These are phyloP conservation scores for Coleophora deauratella DNA, from an alignment of 2,888 invertebrate species.

Conservation along the genomic window DNA sequence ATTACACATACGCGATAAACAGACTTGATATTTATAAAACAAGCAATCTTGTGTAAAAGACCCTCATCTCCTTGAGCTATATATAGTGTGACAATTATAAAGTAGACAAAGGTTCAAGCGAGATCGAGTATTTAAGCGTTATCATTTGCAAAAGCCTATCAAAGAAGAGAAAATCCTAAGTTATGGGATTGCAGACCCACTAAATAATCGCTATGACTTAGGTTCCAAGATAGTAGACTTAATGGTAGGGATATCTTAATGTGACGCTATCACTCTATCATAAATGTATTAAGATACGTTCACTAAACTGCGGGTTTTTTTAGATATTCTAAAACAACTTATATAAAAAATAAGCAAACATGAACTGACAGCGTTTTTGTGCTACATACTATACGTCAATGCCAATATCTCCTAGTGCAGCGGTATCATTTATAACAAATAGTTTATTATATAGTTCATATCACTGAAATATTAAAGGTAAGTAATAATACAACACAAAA, in stretches of 20 bases:
- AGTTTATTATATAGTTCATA: slow-evolving; percentile 3
- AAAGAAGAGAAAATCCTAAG: slow-evolving; percentile 41
- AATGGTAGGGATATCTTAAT: slow-evolving; percentile 50
- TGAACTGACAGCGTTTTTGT: slow-evolving; percentile 7
- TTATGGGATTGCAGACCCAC: slow-evolving; percentile 35
- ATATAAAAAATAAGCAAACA: not conserved
- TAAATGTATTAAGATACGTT: slow-evolving; percentile 35
- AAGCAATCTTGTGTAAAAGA: slow-evolving; percentile 7
- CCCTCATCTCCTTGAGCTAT: slow-evolving; percentile 25
- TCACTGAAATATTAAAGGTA: slow-evolving; percentile 6
- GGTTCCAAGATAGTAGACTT: slow-evolving; percentile 53
- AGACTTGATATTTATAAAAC: slow-evolving; percentile 11
- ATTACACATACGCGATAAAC: slow-evolving; percentile 11
- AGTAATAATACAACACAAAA: slow-evolving; percentile 5
- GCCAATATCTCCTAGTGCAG: too few relatives aligned
- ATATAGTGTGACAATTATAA: slow-evolving; percentile 39
- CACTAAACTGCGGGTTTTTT: too few relatives aligned
- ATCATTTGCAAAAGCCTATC: slow-evolving; percentile 43
- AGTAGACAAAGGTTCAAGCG: slow-evolving; percentile 44
- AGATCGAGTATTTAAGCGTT: slow-evolving; percentile 60
- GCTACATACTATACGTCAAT: slow-evolving; percentile 14
- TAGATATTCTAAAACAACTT: too few relatives aligned
- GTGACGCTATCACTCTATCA: slow-evolving; percentile 20
- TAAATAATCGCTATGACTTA: slow-evolving; percentile 62
- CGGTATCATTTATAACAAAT: not conserved